These are phyloP conservation scores for Narcine bancroftii DNA, from an alignment of 2,113 vertebrate genomes.

Conservation along the genomic window DNA sequence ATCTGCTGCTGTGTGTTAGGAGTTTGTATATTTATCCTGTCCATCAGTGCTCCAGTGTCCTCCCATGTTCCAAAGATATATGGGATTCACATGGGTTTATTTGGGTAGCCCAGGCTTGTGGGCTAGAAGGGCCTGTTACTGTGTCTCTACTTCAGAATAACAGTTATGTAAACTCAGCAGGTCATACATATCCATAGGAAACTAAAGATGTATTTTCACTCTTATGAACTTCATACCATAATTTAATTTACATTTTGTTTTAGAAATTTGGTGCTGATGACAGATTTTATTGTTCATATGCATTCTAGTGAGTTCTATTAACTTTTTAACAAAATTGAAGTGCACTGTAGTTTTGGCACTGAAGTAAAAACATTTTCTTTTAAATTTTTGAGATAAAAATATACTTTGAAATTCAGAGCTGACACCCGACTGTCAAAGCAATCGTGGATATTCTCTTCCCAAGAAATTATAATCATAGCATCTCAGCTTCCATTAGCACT, in stretches of 20 bases:
- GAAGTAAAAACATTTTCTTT: neutral
- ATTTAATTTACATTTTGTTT: slow-evolving; percentile 14
- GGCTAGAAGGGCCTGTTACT: too few relatives aligned
- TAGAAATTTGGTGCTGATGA: neutral
- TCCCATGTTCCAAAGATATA: too few relatives aligned
- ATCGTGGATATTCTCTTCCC: neutral
- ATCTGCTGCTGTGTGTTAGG: too few relatives aligned
- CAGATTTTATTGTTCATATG: neutral
- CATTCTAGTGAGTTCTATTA: neutral
- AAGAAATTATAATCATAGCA: neutral
- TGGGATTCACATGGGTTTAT: too few relatives aligned
- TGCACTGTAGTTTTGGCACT: neutral
- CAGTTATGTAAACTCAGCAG: neutral
- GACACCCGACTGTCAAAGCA: slow-evolving; percentile 17
- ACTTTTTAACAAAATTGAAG: neutral
- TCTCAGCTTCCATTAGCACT: neutral
- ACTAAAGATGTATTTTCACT: neutral
- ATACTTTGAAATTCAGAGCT: neutral
- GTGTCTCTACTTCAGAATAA: neutral
- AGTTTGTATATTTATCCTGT: too few relatives aligned
- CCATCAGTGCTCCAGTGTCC: too few relatives aligned
- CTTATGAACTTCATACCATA: neutral
- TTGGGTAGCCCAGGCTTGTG: too few relatives aligned
- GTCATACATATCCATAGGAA: too few relatives aligned
- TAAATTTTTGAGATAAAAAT: neutral